Evolutionary conservation across 2,797 vertebrate species (phyloP), one percentile per base, ranked within the genome.

Genomic region (Bryconaethiops microstoma): DNA sequence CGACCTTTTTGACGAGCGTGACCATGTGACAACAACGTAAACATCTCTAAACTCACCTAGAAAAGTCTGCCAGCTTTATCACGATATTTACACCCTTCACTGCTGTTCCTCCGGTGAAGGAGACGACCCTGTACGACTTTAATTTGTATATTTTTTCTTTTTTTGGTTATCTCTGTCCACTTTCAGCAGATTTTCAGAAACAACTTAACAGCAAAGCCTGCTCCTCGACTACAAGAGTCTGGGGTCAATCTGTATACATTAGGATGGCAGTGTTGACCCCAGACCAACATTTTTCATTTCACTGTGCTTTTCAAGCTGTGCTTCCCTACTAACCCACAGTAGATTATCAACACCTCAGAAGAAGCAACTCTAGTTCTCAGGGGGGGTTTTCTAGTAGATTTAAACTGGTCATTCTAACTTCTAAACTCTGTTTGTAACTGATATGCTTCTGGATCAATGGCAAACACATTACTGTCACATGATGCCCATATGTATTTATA

Each of bases 151-250:
- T 87, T 82, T 63, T 78, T 71, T 71, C 68, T 9, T 72, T 78
- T 88, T 92, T 93, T 90, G 90, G 90, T 91, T 85, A 86, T 88
- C 88, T 91, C 85, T 84, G 77, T 88, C 84, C 85, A 85, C 64
- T 82, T 82, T 54, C 76, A 74, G 74, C 65, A 68, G 85, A 85
- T 83, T 73, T 76, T 83, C 89, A 86, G 84, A 90, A 89, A 88
- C 81, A 88, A 86, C 82, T 74, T 76, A 64, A 79, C 40, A 79
- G 80, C 68, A 80, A 35, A 19, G 7, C 39, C 64, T 48, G 12
- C 12, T 48, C 12, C 25, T 16, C 60, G 5, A 6, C 63, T 29
- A 2, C 39, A 23, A 65, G 77, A 50, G 23, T 78, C 40, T 72
- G 64, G 54, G 67, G 76, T 71, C 59, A 50, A 59, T 54, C 35